Evolutionary conservation across 1,140 invertebrate genomes (phyloP).

Genomic region (Penaeus chinensis): DNA sequence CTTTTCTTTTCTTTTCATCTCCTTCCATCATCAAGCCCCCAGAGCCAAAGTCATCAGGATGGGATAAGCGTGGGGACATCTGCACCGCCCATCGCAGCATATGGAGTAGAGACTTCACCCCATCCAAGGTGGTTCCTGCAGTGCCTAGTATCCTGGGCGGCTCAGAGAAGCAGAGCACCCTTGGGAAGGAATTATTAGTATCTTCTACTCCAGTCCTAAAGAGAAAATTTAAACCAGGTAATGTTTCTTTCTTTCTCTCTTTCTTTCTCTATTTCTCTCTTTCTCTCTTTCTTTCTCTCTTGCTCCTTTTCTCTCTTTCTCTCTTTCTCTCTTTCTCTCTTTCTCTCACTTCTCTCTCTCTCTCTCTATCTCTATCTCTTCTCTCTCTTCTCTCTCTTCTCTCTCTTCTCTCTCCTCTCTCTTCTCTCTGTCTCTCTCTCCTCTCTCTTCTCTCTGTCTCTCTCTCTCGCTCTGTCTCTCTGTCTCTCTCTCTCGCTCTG

Average conservation of each 20-base stretch:
- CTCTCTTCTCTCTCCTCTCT: too few relatives aligned
- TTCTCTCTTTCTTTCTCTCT: background rate
- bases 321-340: too few relatives aligned
- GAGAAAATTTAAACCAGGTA: conserved; percentile 27
- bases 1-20: too few relatives aligned
- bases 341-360: too few relatives aligned
- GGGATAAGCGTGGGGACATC: conserved; percentile 32
- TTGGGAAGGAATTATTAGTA: conserved; percentile 34
- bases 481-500: too few relatives aligned
- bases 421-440: too few relatives aligned
- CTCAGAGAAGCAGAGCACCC: conserved; percentile 8
- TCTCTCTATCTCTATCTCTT: too few relatives aligned
- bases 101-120: conserved; percentile 36
- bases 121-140: background rate
- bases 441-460: too few relatives aligned
- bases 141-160: conserved; percentile 20
- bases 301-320: background rate
- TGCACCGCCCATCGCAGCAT: conserved; percentile 39
- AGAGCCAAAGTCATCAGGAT: conserved; percentile 52
- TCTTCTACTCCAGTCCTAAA: conserved; percentile 23
- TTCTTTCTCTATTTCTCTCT: too few relatives aligned
- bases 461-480: too few relatives aligned
- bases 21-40: conserved; percentile 13
- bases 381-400: too few relatives aligned
- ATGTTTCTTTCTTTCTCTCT: background rate